A percentile compares a stretch with the other conserved stretches of the same genome.
Evolutionary conservation across 2,797 vertebrate genomes (phyloP).

Genomic region (Trichosurus vulpecula): DNA sequence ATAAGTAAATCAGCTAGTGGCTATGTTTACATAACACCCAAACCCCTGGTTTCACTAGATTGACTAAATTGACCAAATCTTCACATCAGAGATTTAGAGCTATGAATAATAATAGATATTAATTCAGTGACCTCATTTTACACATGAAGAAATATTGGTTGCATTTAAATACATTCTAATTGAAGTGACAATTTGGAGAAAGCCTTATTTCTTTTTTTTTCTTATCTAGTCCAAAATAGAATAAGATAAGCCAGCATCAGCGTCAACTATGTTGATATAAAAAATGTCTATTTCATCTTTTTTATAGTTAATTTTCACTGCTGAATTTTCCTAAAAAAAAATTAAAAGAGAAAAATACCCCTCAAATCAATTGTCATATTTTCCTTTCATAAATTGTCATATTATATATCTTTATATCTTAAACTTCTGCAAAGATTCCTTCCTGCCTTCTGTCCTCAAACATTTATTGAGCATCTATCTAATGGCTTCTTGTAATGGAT

Average conservation of each 20-base stretch:
- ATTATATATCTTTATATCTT: background rate
- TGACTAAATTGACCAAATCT: background rate
- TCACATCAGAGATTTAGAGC: background rate
- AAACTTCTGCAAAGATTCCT: background rate
- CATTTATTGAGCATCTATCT: background rate
- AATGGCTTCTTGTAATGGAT: background rate
- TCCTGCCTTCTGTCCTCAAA: background rate
- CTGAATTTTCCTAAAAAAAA: slow-evolving; percentile 15
- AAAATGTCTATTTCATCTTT: background rate
- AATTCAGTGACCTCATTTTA: background rate
- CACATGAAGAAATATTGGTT: background rate
- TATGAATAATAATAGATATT: background rate
- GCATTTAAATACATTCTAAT: background rate
- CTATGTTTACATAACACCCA: background rate
- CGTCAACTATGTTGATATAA: background rate
- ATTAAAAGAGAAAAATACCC: background rate
- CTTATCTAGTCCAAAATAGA: background rate
- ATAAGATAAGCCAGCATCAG: background rate
- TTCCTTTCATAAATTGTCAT: background rate
- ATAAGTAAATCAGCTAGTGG: background rate
- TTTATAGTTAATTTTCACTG: slow-evolving; percentile 26
- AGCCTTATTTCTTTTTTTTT: background rate
- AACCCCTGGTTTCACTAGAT: background rate
- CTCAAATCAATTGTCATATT: background rate
- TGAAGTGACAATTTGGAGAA: background rate